Evolutionary conservation across 2,888 invertebrate genomes (phyloP), one percentile per base, ranked within the genome.

Genomic region (Dicranocentrus wangi): DNA sequence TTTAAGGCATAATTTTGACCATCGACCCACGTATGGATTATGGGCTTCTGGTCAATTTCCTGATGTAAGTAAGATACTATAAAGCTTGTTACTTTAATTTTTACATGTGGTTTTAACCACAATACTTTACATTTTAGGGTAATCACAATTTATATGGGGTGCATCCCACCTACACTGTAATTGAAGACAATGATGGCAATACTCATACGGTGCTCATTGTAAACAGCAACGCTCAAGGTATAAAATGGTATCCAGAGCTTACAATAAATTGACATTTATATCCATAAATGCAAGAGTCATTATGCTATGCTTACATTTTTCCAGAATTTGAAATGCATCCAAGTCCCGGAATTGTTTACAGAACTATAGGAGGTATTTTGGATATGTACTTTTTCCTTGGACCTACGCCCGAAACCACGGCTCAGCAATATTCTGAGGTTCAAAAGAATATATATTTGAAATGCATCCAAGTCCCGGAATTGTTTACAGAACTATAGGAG

Each of bases 211-310:
- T 95, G 25, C 91, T 94, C 42, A 90, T 95, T 3, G 90, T 94
- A n/a, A 96, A 95, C 88, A 93, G 94, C 87, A 95, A 96, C 88
- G 94, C 95, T 43, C 94, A 95, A 93, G 94, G 94, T 94, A 90
- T 27, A 19, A 10, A 28, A 39, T n/a, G n/a, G n/a, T n/a, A n/a
- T n/a, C n/a, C n/a, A n/a, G n/a, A n/a, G n/a, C n/a, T n/a, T n/a
- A n/a, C n/a, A n/a, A n/a, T n/a, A n/a, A n/a, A n/a, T n/a, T n/a
- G n/a, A n/a, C n/a, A n/a, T n/a, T n/a, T n/a, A n/a, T n/a, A n/a
- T n/a, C n/a, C n/a, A n/a, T n/a, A n/a, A n/a, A n/a, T n/a, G n/a
- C n/a, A n/a, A n/a, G n/a, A n/a, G n/a, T n/a, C n/a, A n/a, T n/a
- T n/a, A n/a, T n/a, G n/a, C n/a, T n/a, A n/a, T n/a, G n/a, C n/a